Base-by-base conservation (phyloP, 2,113 vertebrate genomes). In the Procavia capensis region DNA sequence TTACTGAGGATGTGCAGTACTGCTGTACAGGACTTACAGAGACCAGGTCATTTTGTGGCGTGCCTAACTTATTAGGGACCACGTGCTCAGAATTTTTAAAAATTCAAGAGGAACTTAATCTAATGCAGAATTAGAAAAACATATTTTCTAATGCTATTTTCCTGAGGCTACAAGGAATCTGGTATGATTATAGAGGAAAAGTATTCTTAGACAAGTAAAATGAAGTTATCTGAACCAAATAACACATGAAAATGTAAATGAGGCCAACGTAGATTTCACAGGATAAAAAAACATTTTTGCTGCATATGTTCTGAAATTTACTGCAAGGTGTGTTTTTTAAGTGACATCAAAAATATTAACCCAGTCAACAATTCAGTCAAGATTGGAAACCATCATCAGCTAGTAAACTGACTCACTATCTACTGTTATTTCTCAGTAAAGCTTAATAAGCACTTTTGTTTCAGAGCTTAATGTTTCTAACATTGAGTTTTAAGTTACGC, bases 401-500 rank as follows among this genome's bases (percentile, higher is more conserved):
- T 80, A 83, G 34, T 85, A 95, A 91, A 95, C 43, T 92, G 72
- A 95, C 91, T 87, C 88, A 90, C 36, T 85, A 57, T 81, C 41
- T 92, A 81, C 29, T 90, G 22, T 59, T 90, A 61, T 94, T 95
- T 61, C 39, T 95, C 36, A 47, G 83, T 47, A 85, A 85, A 95
- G 29, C 70, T 59, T 47, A 95, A 94, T 45, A 87, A 39, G 31
- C 31, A 86, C 61, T 88, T 94, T 70, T 27, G 43, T 82, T 50
- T 93, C 43, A 91, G 36, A 93, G 57, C 39, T 86, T 64, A 94
- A 94, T 83, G 31, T 83, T 93, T 89, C 41, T 91, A 24, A 76
- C 89, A 91, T 93, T 97, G 87, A 93, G 41, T 93, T 68, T 95
- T 13, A 79, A 91, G 63, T 91, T 86, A 41, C 81, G 64, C 19